Conservation (phyloP, 2,797 vertebrate genomes). For the Streptopelia turtur region DNA sequence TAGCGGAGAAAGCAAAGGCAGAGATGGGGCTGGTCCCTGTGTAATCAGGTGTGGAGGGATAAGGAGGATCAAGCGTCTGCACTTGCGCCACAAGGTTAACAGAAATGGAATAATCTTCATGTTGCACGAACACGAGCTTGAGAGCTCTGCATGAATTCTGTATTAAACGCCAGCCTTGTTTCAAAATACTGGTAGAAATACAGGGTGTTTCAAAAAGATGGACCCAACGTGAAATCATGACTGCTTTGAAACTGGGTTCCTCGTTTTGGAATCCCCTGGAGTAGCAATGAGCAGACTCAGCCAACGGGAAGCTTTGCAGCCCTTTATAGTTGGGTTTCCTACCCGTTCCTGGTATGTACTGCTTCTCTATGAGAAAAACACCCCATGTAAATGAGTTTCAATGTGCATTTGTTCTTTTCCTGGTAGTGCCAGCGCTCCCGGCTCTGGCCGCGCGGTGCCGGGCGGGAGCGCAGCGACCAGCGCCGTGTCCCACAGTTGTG, state of each 20-base stretch:
- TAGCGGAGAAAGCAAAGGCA: background rate
- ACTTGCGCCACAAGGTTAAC: too few species aligned
- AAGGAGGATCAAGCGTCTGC: background rate
- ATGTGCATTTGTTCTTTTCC: background rate
- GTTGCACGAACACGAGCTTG: accelerated
- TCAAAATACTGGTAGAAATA: background rate
- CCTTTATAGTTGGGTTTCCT: background rate
- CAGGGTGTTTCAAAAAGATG: too few species aligned
- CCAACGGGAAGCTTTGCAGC: background rate
- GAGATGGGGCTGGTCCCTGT: background rate
- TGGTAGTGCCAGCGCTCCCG: background rate
- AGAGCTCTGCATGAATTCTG: background rate
- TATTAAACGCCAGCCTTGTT: background rate
- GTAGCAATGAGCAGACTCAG: background rate
- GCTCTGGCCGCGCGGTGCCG: accelerated
- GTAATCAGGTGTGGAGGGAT: background rate
- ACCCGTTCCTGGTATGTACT: background rate
- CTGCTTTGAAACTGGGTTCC: too few species aligned
- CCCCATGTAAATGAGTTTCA: background rate
- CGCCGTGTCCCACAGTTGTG: background rate
- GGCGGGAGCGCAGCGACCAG: accelerated
- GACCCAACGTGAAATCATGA: too few species aligned
- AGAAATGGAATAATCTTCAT: background rate
- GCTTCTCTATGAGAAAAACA: accelerated
- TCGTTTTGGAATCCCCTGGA: too few species aligned